Evolutionary conservation across 2,113 vertebrate species (phyloP), one percentile per base, ranked within the genome.

Genomic region (Tragelaphus scriptus): DNA sequence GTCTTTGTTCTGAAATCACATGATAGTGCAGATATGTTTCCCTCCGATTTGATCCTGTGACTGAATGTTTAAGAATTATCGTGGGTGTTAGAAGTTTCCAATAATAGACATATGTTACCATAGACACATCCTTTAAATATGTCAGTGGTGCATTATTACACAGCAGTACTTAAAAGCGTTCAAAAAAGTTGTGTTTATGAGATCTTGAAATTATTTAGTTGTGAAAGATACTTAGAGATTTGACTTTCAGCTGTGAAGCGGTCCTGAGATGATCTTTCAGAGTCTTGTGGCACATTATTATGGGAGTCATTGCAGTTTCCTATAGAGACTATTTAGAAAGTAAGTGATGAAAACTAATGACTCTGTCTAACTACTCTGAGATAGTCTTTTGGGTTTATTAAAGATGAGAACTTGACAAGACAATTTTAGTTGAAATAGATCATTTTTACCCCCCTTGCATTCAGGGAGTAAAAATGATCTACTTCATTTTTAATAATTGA

Each of bases 21-120:
- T 95, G 79, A 96, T 95, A 96, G 97, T 90, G 14, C 65, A 94
- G 88, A 91, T 93, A 94, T 75, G 93, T 96, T 98, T 65, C 63
- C 65, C 91, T 97, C 92, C 1, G 0, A 88, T 93, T 97, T 98
- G 96, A 97, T 98, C 98, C 93, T 95, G 25, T 91, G 63, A 96
- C 90, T 97, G 75, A 96, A 36, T 90, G 9, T 79, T 97, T 90
- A 94, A 89, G 95, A 96, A 95, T 98, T 32, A 93, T 88, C 17
- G 91, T 97, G 96, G 96, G 95, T 97, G 94, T 95, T 96, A 59
- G 92, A 97, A 94, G 94, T 97, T 98, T 97, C 40, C 95, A 94
- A 68, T 97, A 98, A 98, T 97, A 97, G 85, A 79, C 96, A 40
- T 82, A 93, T 98, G 98, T 98, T 98, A 97, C 98, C 99, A 99